phyloP scores from a whole-genome alignment of 2,113 vertebrate species.

The Atlantisia rogersi region DNA sequence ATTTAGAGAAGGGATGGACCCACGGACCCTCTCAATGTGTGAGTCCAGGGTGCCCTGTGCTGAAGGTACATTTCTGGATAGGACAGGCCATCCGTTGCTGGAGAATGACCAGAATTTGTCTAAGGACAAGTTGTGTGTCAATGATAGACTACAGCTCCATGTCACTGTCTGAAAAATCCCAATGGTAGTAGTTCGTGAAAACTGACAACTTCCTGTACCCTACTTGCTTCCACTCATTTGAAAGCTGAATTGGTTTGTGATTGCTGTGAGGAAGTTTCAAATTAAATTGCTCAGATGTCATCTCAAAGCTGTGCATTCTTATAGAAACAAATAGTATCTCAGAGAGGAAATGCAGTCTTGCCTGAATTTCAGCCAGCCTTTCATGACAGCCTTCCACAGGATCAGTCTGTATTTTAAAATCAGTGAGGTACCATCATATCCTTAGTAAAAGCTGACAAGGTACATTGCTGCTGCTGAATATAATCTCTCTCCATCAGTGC shows the following conservation, averaged over 20 bases:
- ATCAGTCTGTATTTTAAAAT: not conserved
- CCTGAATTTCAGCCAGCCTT: not conserved
- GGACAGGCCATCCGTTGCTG: not conserved
- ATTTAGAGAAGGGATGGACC: not conserved
- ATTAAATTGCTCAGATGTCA: not conserved
- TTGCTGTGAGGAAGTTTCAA: not conserved
- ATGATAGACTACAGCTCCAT: not conserved
- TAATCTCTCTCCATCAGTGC: not conserved
- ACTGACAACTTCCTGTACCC: not conserved
- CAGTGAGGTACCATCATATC: not conserved
- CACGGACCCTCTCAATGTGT: not conserved
- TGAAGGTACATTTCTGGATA: not conserved
- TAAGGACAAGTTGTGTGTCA: not conserved
- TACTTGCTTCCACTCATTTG: not conserved
- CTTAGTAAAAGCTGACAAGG: not conserved
- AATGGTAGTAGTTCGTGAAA: not conserved
- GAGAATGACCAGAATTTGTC: not conserved
- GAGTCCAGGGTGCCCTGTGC: not conserved
- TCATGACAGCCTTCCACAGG: not conserved
- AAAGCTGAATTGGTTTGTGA: not conserved
- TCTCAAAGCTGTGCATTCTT: not conserved
- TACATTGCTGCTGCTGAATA: not conserved
- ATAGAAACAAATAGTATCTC: not conserved
- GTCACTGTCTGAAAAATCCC: not conserved
- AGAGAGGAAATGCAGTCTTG: not conserved